phyloP scores from a whole-genome alignment of 2,888 invertebrate genomes.

The Pristionchus entomophagus region DNA sequence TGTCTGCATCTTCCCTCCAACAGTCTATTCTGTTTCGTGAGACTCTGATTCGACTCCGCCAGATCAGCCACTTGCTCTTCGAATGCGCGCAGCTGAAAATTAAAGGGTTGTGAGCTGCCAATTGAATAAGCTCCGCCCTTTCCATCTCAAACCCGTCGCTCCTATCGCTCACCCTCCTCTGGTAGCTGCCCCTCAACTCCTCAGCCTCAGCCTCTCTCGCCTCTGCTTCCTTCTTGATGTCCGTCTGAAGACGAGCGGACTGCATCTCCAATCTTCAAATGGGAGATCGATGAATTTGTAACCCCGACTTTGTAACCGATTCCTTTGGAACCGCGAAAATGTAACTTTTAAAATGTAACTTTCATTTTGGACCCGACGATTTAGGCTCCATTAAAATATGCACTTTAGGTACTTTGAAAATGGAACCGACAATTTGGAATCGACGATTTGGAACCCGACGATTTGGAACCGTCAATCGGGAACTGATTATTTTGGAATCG shows the following conservation, averaged over 20 bases:
- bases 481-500: too few species aligned
- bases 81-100: constrained; percentile 58
- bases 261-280: constrained; percentile 47
- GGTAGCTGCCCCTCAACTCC: constrained; percentile 89
- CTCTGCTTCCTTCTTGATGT: constrained; percentile 84
- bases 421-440: too few species aligned
- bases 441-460: too few species aligned
- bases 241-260: constrained; percentile 52
- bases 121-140: constrained; percentile 50
- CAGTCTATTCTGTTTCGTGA: constrained; percentile 91
- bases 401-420: too few species aligned
- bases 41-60: constrained; percentile 89
- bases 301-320: too few species aligned
- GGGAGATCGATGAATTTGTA: too few species aligned
- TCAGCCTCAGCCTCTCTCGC: constrained; percentile 94
- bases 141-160: neutral
- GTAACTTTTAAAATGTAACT: too few species aligned
- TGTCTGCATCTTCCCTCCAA: constrained; percentile 89
- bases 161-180: constrained; percentile 86
- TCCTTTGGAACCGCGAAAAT: too few species aligned
- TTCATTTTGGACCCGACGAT: too few species aligned
- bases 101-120: neutral
- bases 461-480: too few species aligned
- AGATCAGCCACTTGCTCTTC: constrained; percentile 84
- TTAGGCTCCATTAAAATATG: too few species aligned